phyloP scores from a whole-genome alignment of 2,888 invertebrate genomes.

The Criorhina ranunculi region DNA sequence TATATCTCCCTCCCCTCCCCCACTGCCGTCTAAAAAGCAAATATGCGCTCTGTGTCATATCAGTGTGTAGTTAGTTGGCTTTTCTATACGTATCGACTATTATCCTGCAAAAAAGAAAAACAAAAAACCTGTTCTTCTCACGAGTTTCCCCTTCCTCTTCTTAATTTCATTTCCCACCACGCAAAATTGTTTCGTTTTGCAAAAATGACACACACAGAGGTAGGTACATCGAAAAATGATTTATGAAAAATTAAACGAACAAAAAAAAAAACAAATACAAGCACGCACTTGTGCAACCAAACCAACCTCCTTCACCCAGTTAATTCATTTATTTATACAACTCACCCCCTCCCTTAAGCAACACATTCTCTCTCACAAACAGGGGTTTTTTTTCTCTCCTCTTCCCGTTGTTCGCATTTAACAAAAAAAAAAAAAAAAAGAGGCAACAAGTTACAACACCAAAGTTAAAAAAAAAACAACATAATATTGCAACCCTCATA shows the following conservation, averaged over 20 bases:
- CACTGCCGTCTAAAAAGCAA: not conserved
- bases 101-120: conserved; percentile 47
- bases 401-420: conserved; percentile 14
- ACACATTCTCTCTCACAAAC: not conserved
- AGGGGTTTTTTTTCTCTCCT: not conserved
- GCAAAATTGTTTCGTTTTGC: too few species aligned
- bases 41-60: conserved; percentile 10
- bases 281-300: not conserved
- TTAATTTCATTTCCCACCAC: not conserved
- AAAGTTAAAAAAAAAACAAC: conserved; percentile 11
- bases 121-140: conserved; percentile 57
- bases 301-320: conserved; percentile 18
- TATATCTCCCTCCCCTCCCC: too few species aligned
- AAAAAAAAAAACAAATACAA: conserved; percentile 4
- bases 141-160: not conserved
- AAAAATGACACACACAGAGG: not conserved
- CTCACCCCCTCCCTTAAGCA: conserved; percentile 5
- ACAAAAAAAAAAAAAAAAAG: too few species aligned
- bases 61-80: conserved; percentile 33
- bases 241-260: not conserved
- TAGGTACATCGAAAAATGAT: conserved; percentile 7
- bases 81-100: conserved; percentile 28
- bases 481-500: conserved; percentile 36
- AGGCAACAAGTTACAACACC: conserved; percentile 60
- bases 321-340: conserved; percentile 45